Base-by-base conservation (phyloP, 2,888 invertebrate genomes). In the Cephus nigrinus region DNA sequence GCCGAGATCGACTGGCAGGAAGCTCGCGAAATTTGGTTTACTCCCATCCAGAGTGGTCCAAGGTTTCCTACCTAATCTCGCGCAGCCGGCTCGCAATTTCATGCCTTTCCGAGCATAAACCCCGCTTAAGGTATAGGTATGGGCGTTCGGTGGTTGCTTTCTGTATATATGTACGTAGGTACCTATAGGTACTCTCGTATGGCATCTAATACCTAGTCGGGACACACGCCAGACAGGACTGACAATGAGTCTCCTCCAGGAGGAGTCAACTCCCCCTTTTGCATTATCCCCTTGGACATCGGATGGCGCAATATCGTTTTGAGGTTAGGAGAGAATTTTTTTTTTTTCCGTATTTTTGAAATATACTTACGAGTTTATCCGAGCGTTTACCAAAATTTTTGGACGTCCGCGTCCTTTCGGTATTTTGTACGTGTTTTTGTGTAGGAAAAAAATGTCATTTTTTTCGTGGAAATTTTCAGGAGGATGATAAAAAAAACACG, bases 31-130 rank as follows among this genome's bases (percentile, higher is more conserved):
- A 40, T 40, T 40, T 40, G 40, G 40, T 40, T 40, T 40, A 40
- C 40, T 40, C 23, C 40, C 40, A 40, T 40, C 40, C 40, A 40
- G 40, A 40, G 40, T 40, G 40, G 40, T 40, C 40, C 40, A 40
- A 40, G 40, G 40, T 40, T 40, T 40, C 40, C 69, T 69, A 69
- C 69, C 69, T 69, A 69, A 69, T 69, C 69, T 68, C 75, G 75
- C 55, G 75, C 68, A 75, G 55, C 68, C 76, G 76, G 30, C 73
- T 73, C 81, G 80, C 83, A 87, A 86, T 87, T 86, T 87, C 86
- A 86, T 83, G 87, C 84, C 81, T 81, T 82, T 84, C 82, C 81
- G 80, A 83, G 81, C 84, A 35, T 73, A 73, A 73, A 73, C 34
- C 33, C 35, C 69, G 69, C 69, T 69, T 69, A 30, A 69, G 69